Base-by-base conservation (phyloP, 2,888 invertebrate species). In the Conchocele bisecta region DNA sequence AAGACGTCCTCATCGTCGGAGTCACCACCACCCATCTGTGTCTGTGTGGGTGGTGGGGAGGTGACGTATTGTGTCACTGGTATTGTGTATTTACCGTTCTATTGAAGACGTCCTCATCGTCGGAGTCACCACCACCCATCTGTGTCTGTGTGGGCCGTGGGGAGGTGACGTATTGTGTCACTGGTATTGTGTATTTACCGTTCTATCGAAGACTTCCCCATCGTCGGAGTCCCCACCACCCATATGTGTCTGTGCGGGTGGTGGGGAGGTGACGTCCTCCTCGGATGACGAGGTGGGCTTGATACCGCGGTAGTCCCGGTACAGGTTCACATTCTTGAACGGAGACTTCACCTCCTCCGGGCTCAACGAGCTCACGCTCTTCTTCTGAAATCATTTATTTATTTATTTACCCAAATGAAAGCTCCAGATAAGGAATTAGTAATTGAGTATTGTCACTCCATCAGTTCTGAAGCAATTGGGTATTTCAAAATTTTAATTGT, bases 281-380 rank as follows among this genome's bases (percentile, higher is more conserved):
- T 80, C 82, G 9, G 82, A 79, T 1, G 83, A 75, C 1, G 78
- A 69, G 22, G 73, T 74, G 7, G 88, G 82, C 60, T 83, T 83
- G 33, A 88, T 84, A 17, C 86, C 83, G 0, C 84, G 86, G 70
- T 89, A 89, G 65, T 89, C 89, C 65, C 85, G 83, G 68, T 79
- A 88, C 20, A 89, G 79, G 68, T 86, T 81, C 11, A 89, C 78
- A 54, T 87, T 82, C n/a, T 81, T 81, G 48, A 84, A 84, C 13
- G 82, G 84, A n/a, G 84, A 82, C 28, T 71, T 75, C 3, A 48
- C 56, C 20, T 81, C 68, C 17, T 76, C 65, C 3, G 68, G 58
- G 31, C 71, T 72, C n/a, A 70, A 39, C 0, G 67, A 61, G 33
- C 70, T 68, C 22, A 65, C 56, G 33, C 60, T 71, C 56, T 66